Evolutionary conservation across 2,797 vertebrate species (phyloP).

Genomic region (Capromys pilorides): DNA sequence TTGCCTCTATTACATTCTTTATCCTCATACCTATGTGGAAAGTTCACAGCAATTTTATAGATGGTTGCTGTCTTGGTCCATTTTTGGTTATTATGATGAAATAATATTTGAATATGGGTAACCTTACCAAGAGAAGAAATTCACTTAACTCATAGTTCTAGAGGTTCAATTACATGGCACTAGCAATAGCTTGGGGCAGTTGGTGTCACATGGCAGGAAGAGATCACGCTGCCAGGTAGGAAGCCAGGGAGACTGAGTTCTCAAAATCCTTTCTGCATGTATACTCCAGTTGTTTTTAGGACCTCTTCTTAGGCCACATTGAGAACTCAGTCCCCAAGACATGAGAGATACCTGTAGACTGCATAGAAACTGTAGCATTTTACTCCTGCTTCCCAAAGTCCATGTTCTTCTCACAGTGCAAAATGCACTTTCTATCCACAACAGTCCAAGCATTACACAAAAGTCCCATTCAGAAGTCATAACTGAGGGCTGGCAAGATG

Average conservation of each 20-base stretch:
- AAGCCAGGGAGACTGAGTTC: background rate
- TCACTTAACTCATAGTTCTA: background rate
- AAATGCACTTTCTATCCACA: background rate
- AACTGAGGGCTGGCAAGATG: too few species aligned
- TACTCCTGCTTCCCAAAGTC: too few species aligned
- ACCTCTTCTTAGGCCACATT: background rate
- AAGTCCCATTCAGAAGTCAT: background rate
- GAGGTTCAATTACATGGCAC: background rate
- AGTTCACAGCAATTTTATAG: conserved; percentile 66
- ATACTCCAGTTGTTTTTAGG: background rate
- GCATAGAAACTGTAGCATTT: background rate
- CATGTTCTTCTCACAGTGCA: background rate
- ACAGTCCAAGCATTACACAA: background rate
- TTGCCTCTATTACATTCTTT: background rate
- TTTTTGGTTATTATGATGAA: background rate
- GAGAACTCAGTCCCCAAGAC: background rate
- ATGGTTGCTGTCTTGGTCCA: background rate
- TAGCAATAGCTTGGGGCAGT: background rate
- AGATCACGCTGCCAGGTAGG: background rate
- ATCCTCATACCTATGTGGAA: conserved; percentile 47
- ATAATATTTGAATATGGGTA: background rate
- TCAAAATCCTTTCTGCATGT: background rate
- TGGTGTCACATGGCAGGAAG: background rate
- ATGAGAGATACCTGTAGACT: background rate
- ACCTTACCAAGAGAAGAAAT: background rate